Evolutionary conservation across 2,113 vertebrate species (phyloP).

Genomic region (Paratilapia polleni): DNA sequence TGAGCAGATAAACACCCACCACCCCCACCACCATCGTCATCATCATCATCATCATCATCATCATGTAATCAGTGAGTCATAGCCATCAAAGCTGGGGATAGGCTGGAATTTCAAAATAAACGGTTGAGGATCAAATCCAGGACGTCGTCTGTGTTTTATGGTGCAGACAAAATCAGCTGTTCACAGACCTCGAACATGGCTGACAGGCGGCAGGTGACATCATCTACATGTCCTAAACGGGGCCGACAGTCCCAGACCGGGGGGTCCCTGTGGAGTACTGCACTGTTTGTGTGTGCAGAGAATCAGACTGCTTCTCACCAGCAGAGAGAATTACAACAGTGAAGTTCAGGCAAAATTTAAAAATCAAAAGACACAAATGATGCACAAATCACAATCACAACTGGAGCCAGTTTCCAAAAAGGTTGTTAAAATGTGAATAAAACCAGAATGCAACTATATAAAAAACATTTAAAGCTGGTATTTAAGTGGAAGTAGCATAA

Average conservation of each 20-base stretch:
- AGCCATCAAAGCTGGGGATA: background rate
- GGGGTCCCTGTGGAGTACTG: background rate
- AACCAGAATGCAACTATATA: no score
- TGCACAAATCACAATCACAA: no score
- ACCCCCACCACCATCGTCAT: background rate
- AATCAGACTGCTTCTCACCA: no score
- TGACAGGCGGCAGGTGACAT: background rate
- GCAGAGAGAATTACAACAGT: no score
- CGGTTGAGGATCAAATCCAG: background rate
- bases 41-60: background rate
- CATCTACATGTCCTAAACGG: no score
- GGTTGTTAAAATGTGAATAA: no score
- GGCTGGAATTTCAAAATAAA: conserved; percentile 21
- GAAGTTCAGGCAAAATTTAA: background rate
- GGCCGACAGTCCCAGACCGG: no score
- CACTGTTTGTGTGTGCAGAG: background rate
- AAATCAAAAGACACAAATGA: background rate
- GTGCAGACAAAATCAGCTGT: background rate
- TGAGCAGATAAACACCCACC: conserved; percentile 17
- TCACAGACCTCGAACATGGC: background rate
- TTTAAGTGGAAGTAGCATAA: no score
- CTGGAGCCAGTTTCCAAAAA: no score
- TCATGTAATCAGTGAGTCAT: conserved; percentile 18
- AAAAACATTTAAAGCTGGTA: no score
- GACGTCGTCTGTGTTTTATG: background rate